phyloP scores from a whole-genome alignment of 2,113 vertebrate species.

The Cichladusa arquata region DNA sequence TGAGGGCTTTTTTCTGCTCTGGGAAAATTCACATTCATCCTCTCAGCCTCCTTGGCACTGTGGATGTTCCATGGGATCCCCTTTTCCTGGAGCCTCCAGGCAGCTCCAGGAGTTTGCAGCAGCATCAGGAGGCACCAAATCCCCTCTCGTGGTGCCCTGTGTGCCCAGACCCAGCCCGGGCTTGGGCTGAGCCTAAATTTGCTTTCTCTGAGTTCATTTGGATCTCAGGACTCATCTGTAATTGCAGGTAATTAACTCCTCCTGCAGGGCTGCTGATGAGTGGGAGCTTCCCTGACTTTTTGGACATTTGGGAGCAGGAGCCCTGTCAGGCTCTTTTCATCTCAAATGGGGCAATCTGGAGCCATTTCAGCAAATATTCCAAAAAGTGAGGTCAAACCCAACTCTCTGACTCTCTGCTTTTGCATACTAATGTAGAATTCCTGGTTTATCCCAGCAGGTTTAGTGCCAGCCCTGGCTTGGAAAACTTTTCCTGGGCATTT shows the following conservation, averaged over 20 bases:
- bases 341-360: accelerated
- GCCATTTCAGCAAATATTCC: not conserved
- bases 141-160: not conserved
- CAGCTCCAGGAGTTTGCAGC: not conserved
- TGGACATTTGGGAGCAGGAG: not conserved
- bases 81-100: not conserved
- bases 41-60: not conserved
- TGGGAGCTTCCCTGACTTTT: accelerated
- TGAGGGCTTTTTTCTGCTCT: not conserved
- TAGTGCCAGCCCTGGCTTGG: not conserved
- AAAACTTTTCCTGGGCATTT: not conserved
- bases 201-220: not conserved
- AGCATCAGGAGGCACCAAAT: not conserved
- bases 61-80: not conserved
- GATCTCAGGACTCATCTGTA: not conserved
- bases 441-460: not conserved
- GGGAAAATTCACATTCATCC: not conserved
- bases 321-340: no score
- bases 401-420: not conserved
- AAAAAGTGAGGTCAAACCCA: not conserved
- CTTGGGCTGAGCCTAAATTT: not conserved
- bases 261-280: not conserved
- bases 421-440: accelerated
- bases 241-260: not conserved
- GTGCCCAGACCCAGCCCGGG: not conserved